Evolutionary conservation across 92 coral and sea anemone genomes (phyloP).

Genomic region (Diadumene lineata): DNA sequence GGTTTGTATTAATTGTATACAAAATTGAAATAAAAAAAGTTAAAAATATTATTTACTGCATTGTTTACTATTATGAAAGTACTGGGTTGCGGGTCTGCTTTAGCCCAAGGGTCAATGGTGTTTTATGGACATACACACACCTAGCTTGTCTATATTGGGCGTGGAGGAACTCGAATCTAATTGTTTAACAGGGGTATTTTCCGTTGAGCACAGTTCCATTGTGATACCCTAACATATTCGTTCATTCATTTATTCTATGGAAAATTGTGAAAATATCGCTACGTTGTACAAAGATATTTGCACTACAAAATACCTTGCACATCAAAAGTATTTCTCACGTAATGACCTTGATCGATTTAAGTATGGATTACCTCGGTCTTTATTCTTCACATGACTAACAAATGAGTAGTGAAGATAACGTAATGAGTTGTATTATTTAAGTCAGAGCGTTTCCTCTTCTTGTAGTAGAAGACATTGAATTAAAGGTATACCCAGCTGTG

Average conservation of each 20-base stretch:
- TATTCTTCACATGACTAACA: background rate
- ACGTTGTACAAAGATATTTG: background rate
- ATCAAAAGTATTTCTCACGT: no score
- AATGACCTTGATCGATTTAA: background rate
- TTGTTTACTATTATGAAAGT: background rate
- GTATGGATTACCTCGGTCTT: background rate
- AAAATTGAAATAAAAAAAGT: background rate
- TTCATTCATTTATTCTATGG: no score
- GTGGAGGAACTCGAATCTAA: constrained; percentile 35
- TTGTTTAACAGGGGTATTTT: constrained; percentile 14
- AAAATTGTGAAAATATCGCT: no score
- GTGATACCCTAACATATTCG: background rate
- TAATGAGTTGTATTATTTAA: no score
- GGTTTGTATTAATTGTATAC: background rate
- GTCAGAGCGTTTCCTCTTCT: constrained; percentile 13
- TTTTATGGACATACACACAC: constrained; percentile 10
- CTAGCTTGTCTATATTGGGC: constrained; percentile 12
- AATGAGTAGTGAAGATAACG: no score
- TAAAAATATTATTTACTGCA: background rate
- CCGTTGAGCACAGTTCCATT: background rate
- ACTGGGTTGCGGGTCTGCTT: background rate
- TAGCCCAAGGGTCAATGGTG: constrained; percentile 12
- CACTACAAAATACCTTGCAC: background rate
- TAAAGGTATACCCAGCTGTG: constrained; percentile 28
- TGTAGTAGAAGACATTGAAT: no score